Evolutionary conservation across 2,888 invertebrate genomes (phyloP).

Genomic region (Nephrotoma flavescens): DNA sequence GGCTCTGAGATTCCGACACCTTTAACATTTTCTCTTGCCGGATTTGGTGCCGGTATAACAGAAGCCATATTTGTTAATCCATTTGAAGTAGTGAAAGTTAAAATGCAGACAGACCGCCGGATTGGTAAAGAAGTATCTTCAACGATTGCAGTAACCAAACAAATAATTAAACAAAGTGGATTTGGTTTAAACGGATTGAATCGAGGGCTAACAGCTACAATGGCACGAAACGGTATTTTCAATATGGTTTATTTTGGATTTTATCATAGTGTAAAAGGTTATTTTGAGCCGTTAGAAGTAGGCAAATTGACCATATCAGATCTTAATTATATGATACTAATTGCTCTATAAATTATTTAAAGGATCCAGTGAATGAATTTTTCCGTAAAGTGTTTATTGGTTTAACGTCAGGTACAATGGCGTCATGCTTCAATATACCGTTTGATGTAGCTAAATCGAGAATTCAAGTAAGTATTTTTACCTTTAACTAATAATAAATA

Average conservation of each 20-base stretch:
- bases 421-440: conserved; percentile 81
- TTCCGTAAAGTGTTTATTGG: conserved; percentile 66
- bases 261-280: conserved; percentile 79
- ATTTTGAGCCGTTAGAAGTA: conserved; percentile 49
- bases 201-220: conserved; percentile 78
- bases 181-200: conserved; percentile 67
- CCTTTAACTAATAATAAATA: neutral
- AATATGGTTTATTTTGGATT: conserved; percentile 93
- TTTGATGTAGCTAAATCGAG: conserved; percentile 93
- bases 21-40: conserved; percentile 76
- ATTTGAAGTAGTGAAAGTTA: conserved; percentile 93
- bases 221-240: conserved; percentile 78
- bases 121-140: conserved; percentile 48
- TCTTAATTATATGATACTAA: neutral
- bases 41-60: conserved; percentile 77
- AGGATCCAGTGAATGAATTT: conserved; percentile 57
- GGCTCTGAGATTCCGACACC: conserved; percentile 61
- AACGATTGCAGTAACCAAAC: conserved; percentile 64
- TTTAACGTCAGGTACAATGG: conserved; percentile 74
- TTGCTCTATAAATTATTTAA: neutral
- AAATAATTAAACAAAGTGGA: conserved; percentile 62
- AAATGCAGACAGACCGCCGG: conserved; percentile 59
- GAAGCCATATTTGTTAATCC: conserved; percentile 87
- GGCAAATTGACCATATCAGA: conserved; percentile 10
- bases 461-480: conserved; percentile 43